Evolutionary conservation across 2,888 invertebrate genomes (phyloP).

Genomic region (Odontothrips loti): DNA sequence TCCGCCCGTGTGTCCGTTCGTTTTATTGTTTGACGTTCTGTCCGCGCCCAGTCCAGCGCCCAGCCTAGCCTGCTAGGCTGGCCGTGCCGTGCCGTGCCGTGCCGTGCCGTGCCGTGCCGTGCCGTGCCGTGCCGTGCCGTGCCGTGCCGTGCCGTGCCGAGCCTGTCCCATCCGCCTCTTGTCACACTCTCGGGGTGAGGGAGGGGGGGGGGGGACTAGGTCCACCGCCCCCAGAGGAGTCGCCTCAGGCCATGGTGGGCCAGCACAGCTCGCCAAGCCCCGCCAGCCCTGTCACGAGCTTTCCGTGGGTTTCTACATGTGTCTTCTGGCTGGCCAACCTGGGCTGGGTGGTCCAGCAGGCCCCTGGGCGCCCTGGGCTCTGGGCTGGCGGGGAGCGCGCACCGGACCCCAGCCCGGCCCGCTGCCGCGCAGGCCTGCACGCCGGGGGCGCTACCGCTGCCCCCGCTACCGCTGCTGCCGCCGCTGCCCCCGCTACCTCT

Average conservation of each 20-base stretch:
- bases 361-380: neutral
- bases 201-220: neutral
- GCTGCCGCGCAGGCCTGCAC: neutral
- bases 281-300: too few relatives aligned
- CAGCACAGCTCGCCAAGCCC: too few relatives aligned
- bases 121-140: neutral
- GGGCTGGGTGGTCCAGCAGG: neutral
- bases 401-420: neutral
- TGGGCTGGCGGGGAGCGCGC: neutral
- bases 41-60: neutral
- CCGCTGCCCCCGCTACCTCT: neutral
- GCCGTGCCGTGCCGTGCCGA: neutral
- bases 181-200: neutral
- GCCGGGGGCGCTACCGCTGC: neutral
- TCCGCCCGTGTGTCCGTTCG: neutral
- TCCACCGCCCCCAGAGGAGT: neutral
- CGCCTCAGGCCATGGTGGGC: neutral
- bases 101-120: neutral
- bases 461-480: neutral
- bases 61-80: neutral
- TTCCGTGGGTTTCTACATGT: neutral
- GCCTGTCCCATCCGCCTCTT: neutral
- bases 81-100: neutral
- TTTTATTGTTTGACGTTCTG: constrained; percentile 17
- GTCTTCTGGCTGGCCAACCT: constrained; percentile 4